Evolutionary conservation across 1,140 invertebrate species (phyloP), one percentile per base, ranked within the genome.

Genomic region (Rhyzopertha dominica): DNA sequence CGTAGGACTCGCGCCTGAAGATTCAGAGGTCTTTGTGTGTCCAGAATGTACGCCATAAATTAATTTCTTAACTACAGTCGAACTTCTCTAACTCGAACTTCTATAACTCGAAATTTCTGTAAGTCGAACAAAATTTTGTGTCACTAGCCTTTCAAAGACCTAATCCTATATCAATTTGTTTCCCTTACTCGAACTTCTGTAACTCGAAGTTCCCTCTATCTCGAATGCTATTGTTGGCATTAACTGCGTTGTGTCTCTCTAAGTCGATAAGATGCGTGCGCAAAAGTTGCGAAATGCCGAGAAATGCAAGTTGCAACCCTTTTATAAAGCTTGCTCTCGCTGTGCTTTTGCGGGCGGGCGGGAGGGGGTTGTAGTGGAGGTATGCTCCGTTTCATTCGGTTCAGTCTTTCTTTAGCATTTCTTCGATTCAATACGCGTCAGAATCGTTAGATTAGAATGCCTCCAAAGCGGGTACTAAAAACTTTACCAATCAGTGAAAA

Each of bases 401-500:
- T n/a, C 12, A 29, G 16, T 29, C n/a, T 13, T 29, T 7, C n/a
- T 7, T 25, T 7, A n/a, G n/a, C 7, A 25, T 25, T 25, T 25
- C 24, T 25, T 7, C n/a, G n/a, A 25, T 25, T 25, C n/a, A n/a
- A n/a, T n/a, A n/a, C n/a, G n/a, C 24, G 7, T 7, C n/a, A 29
- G 16, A 29, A 1, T n/a, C 12, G 16, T 29, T 8, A 16, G 3
- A 32, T 40, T 19, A 25, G 39, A 30, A 53, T 53, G 41, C 36
- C 46, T 20, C 28, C 24, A 30, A 53, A 49, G 49, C 41, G 47
- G 30, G 35, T 31, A 16, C 47, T 56, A 44, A 53, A 47, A 36
- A 44, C 41, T 31, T 45, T 46, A 44, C 39, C 39, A 32, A 29
- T 50, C 47, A 29, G 18, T 37, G 43, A 54, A 42, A 56, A 54